Base-by-base conservation (phyloP, 2,113 vertebrate genomes). In the Eulacestoma nigropectus region DNA sequence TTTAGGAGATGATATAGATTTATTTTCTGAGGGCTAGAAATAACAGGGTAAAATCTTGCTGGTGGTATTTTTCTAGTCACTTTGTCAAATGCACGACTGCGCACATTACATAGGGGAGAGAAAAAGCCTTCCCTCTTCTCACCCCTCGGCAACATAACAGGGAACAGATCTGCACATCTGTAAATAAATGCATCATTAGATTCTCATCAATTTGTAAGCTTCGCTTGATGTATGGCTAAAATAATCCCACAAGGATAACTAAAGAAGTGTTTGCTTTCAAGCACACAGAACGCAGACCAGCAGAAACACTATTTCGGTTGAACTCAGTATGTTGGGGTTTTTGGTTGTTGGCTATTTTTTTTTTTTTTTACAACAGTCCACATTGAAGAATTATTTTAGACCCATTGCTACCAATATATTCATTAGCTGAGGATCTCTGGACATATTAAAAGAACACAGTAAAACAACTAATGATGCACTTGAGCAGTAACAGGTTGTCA, bases 401-500 rank as follows among this genome's bases (percentile, higher is more conserved):
- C 93, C 72, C 87, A 86, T 87, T 84, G 72, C 90, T 94, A 95
- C 94, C 97, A 80, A 89, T 93, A 95, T 95, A 91, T 97, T 97
- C 97, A 97, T 97, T 97, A 97, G 78, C 94, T 84, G 96, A 96
- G 95, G 95, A 97, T 97, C 97, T 97, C 97, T 97, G 98, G 98
- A 97, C 97, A 86, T 95, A 97, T 97, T 98, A 97, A 97, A 98
- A 97, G 97, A 98, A 96, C 97, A 90, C 86, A 97, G 98, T 97
- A 95, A 98, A 98, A 93, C 97, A 98, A 97, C 98, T 98, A 98
- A 98, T 97, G 98, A 98, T 97, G 97, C 97, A 98, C 98, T 98
- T 96, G 98, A 98, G 98, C 95, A 94, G 98, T 98, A 98, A 98
- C 98, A 98, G 98, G 98, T 98, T 98, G 98, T 98, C 98, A 98